phyloP scores from a whole-genome alignment of 2,888 invertebrate species.

The Neelides folsomi region DNA sequence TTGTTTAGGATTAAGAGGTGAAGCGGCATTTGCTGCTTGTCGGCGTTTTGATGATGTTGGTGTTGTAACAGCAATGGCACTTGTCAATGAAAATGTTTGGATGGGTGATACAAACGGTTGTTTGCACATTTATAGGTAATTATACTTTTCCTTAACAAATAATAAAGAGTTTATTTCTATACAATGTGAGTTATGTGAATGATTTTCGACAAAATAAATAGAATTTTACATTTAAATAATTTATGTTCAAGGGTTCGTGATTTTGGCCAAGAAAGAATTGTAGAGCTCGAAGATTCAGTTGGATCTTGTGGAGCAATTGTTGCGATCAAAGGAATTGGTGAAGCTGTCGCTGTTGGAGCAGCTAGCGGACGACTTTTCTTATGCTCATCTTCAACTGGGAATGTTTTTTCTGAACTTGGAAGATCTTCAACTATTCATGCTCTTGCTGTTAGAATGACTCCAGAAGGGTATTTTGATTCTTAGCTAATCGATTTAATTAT shows the following conservation, averaged over 20 bases:
- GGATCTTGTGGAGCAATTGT: conserved; percentile 31
- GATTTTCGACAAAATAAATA: no score
- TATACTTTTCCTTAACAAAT: neutral
- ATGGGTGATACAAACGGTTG: conserved; percentile 77
- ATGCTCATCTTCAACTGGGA: conserved; percentile 19
- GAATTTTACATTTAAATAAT: no score
- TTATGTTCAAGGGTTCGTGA: no score
- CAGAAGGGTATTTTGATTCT: conserved; percentile 27
- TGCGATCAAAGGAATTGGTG: conserved; percentile 21
- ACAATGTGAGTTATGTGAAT: neutral
- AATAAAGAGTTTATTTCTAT: neutral
- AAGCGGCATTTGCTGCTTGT: conserved; percentile 22
- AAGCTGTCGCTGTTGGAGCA: conserved; percentile 25
- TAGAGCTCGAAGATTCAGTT: conserved; percentile 23
- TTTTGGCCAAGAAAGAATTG: no score
- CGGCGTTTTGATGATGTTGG: conserved; percentile 31
- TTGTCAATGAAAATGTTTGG: conserved; percentile 68
- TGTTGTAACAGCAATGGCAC: conserved; percentile 48
- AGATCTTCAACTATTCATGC: conserved; percentile 30
- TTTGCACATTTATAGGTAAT: conserved; percentile 60
- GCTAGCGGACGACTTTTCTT: conserved; percentile 26
- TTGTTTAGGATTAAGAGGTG: conserved; percentile 19
- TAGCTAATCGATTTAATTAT: no score
- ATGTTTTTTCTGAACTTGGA: conserved; percentile 28
- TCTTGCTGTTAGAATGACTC: conserved; percentile 17